Conservation (phyloP, 2,113 vertebrate species). For the Beaufortia kweichowensis region DNA sequence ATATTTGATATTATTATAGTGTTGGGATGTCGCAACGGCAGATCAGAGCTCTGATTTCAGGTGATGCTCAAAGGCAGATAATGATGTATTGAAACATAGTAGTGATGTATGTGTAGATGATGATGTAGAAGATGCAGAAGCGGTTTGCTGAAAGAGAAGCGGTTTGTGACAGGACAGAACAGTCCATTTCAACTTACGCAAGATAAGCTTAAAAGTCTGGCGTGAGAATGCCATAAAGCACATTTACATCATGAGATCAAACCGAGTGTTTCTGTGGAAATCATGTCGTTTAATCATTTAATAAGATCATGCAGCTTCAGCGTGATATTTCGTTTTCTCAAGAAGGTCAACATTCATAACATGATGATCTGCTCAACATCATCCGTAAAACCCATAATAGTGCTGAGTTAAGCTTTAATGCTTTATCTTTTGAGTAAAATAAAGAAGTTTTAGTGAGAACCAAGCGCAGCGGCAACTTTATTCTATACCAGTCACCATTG, state of each 20-base stretch:
- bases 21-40: slow-evolving; percentile 57
- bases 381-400: too few species aligned
- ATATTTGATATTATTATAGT: too few species aligned
- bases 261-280: slow-evolving; percentile 6
- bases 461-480: not conserved
- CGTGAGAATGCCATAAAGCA: slow-evolving; percentile 78
- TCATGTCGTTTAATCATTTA: slow-evolving; percentile 49
- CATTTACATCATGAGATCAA: slow-evolving; percentile 53
- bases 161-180: slow-evolving; percentile 74
- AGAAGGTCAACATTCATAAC: too few species aligned
- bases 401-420: not conserved
- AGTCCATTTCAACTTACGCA: slow-evolving; percentile 78
- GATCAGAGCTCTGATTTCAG: slow-evolving; percentile 33
- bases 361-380: not conserved
- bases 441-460: too few species aligned
- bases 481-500: slow-evolving; percentile 17
- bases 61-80: not conserved
- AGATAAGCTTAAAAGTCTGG: slow-evolving; percentile 80
- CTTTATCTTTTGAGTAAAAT: too few species aligned
- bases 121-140: too few species aligned
- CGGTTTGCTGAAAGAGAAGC: slow-evolving; percentile 77
- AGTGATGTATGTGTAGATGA: too few species aligned
- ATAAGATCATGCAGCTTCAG: not conserved
- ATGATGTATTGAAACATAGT: not conserved
- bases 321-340: not conserved